phyloP scores from a whole-genome alignment of 2,797 vertebrate genomes.

The Corythornis leucogaster region DNA sequence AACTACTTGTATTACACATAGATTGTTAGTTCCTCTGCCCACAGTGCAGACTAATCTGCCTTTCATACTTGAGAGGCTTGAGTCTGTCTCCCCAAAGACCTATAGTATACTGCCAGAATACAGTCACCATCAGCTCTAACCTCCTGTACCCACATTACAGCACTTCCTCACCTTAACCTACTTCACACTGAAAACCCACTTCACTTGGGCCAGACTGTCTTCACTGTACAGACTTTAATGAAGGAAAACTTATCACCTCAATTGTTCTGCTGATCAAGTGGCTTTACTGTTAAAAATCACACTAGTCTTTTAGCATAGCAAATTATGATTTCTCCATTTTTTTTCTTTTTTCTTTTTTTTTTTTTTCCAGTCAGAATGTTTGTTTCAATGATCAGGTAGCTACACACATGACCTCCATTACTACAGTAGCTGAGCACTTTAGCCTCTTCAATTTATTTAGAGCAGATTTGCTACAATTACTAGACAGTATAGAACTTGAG shows the following conservation, averaged over 20 bases:
- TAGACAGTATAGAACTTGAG: not conserved
- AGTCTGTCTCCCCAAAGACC: not conserved
- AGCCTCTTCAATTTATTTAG: slow-evolving; percentile 3
- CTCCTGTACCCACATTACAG: not conserved
- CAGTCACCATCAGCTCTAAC: not conserved
- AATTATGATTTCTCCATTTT: not conserved
- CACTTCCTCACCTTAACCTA: not conserved
- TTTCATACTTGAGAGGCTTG: not conserved
- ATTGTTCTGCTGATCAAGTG: not conserved
- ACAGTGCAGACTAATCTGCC: not conserved
- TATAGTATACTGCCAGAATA: not conserved
- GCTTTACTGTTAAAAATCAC: not conserved
- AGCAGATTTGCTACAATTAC: not conserved
- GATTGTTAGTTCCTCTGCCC: not conserved
- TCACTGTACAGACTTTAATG: not conserved
- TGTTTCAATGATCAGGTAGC: not conserved
- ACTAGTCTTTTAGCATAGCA: not conserved
- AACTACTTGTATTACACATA: not conserved
- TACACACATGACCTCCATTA: accelerated
- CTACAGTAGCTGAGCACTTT: not conserved
- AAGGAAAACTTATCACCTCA: not conserved
- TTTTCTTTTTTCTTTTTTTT: not conserved
- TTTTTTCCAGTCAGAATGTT: not conserved
- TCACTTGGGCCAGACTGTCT: not conserved
- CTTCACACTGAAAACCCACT: not conserved